Evolutionary conservation across 92 coral and sea anemone species (phyloP).

Genomic region (Scolanthus callimorphus): DNA sequence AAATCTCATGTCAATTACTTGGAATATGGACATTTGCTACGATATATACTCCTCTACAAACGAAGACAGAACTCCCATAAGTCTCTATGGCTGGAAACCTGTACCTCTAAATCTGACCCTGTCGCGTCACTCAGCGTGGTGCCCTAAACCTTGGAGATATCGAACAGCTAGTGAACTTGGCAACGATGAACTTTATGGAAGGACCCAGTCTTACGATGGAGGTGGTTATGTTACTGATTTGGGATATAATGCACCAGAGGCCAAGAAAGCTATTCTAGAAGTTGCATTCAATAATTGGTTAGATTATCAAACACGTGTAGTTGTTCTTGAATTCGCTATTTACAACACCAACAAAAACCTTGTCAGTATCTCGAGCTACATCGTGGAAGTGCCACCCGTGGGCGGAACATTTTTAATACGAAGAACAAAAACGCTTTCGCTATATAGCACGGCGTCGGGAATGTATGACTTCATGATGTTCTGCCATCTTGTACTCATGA

Average conservation of each 20-base stretch:
- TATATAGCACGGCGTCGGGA: constrained; percentile 10
- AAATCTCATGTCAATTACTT: too few relatives aligned
- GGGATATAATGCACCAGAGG: constrained; percentile 27
- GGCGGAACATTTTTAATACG: constrained; percentile 26
- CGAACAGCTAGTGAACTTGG: constrained; percentile 17
- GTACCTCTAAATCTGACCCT: neutral
- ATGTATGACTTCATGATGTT: constrained; percentile 1
- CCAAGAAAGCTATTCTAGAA: constrained; percentile 8
- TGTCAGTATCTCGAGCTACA: constrained; percentile 14
- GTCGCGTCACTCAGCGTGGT: neutral
- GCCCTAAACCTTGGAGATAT: constrained; percentile 54
- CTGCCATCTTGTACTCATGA: constrained; percentile 25
- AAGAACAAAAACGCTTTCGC: constrained; percentile 6
- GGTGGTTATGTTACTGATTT: constrained; percentile 48
- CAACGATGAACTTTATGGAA: constrained; percentile 2
- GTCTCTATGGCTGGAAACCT: constrained; percentile 1
- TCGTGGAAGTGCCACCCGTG: constrained; percentile 39
- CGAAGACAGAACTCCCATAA: constrained; percentile 1
- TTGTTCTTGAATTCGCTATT: constrained; percentile 22
- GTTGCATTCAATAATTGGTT: constrained; percentile 34
- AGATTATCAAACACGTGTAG: constrained; percentile 36
- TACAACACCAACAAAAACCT: constrained; percentile 38
- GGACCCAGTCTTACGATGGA: constrained; percentile 28
- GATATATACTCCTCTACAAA: neutral
- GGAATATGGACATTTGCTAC: too few relatives aligned